phyloP scores from a whole-genome alignment of 2,888 invertebrate species.

The Nephrotoma flavescens region DNA sequence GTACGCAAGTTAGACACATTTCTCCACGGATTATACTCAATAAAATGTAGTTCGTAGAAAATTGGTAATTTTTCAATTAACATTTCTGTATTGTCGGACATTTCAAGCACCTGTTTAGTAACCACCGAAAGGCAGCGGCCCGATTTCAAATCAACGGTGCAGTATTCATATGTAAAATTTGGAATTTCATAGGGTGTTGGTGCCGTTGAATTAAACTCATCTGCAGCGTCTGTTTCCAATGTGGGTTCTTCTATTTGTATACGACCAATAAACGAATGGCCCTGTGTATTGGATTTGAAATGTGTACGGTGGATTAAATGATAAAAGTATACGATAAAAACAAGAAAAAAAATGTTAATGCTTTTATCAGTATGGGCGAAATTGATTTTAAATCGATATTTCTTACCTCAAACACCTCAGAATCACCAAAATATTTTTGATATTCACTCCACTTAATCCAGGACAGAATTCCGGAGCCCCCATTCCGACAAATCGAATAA shows the following conservation, averaged over 20 bases:
- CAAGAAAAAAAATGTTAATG: background rate
- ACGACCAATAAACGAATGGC: background rate
- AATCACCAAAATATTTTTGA: background rate
- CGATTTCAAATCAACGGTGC: background rate
- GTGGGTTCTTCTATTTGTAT: background rate
- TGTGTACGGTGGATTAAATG: background rate
- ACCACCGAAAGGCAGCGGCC: background rate
- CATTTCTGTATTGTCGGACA: background rate
- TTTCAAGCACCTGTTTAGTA: background rate
- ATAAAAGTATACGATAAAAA: background rate
- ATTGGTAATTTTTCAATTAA: conserved; percentile 1
- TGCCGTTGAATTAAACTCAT: background rate
- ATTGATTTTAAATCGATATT: background rate
- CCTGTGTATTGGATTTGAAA: background rate
- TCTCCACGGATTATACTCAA: background rate
- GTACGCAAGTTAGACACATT: background rate
- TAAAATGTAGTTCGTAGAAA: background rate
- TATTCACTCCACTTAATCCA: background rate
- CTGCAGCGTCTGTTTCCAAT: background rate
- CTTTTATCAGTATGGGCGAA: background rate
- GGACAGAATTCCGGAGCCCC: background rate
- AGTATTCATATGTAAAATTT: background rate
- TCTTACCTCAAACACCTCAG: background rate
- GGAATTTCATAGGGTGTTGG: background rate
- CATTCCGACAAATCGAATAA: background rate